phyloP scores from a whole-genome alignment of 2,888 invertebrate species.

The Rapana venosa region DNA sequence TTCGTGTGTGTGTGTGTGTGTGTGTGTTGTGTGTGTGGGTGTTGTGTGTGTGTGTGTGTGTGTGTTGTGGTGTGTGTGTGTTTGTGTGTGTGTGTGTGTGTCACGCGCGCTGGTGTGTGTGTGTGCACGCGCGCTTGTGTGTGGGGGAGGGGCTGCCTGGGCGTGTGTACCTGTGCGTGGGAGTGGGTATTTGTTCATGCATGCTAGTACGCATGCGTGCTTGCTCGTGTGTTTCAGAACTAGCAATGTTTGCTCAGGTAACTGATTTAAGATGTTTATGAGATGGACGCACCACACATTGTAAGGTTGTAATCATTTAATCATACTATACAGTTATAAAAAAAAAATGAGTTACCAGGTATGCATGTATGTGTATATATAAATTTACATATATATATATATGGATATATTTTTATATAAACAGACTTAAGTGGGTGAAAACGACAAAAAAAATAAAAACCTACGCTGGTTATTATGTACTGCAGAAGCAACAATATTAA shows the following conservation, averaged over 20 bases:
- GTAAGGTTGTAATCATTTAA: no score
- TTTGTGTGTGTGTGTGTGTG: neutral
- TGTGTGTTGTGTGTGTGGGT: neutral
- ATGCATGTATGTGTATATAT: neutral
- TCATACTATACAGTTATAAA: no score
- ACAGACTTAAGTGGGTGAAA: neutral
- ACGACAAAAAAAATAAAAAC: no score
- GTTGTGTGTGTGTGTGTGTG: neutral
- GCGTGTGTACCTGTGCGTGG: neutral
- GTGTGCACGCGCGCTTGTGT: neutral
- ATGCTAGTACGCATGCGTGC: neutral
- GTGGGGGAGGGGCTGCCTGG: neutral
- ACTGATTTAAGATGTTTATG: no score
- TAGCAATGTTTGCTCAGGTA: no score
- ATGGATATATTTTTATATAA: neutral
- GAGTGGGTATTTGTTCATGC: neutral
- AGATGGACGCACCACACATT: no score
- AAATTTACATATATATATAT: neutral
- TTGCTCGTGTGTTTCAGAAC: neutral
- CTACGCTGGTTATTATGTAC: no score
- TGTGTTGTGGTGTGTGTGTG: neutral
- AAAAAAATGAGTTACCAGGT: neutral
- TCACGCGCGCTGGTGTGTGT: neutral
- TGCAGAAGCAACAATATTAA: no score
- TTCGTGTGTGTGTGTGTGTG: neutral